Evolutionary conservation across 2,113 vertebrate genomes (phyloP).

Genomic region (Nothocercus julius): DNA sequence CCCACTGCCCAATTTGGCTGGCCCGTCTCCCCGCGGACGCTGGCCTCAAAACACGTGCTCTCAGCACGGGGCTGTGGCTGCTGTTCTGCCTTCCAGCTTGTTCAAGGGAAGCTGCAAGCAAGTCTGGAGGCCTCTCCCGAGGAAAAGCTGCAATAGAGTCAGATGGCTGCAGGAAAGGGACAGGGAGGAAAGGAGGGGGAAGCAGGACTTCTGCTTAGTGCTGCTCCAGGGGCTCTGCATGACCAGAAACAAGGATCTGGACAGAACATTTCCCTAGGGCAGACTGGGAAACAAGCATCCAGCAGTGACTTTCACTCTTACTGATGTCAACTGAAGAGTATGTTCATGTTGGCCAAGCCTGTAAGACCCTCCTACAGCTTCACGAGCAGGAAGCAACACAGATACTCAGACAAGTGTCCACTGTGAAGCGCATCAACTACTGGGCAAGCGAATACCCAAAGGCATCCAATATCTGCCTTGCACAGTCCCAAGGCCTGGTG

Average conservation of each 20-base stretch:
- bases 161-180: neutral
- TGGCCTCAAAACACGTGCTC: neutral
- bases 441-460: neutral
- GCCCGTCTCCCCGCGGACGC: neutral
- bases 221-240: neutral
- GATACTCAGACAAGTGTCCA: neutral
- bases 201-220: neutral
- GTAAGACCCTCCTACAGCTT: neutral
- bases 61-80: neutral
- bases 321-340: neutral
- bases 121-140: neutral
- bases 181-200: neutral
- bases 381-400: neutral
- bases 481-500: neutral
- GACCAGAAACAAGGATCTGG: neutral
- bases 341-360: fast-evolving
- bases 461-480: neutral
- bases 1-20: neutral
- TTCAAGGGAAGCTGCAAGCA: neutral
- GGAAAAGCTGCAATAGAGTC: neutral
- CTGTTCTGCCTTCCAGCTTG: neutral
- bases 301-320: neutral
- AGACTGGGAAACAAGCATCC: neutral
- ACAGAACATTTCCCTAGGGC: neutral
- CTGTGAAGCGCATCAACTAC: neutral